Conservation (phyloP, 2,113 vertebrate species). For the Tetrax tetrax region DNA sequence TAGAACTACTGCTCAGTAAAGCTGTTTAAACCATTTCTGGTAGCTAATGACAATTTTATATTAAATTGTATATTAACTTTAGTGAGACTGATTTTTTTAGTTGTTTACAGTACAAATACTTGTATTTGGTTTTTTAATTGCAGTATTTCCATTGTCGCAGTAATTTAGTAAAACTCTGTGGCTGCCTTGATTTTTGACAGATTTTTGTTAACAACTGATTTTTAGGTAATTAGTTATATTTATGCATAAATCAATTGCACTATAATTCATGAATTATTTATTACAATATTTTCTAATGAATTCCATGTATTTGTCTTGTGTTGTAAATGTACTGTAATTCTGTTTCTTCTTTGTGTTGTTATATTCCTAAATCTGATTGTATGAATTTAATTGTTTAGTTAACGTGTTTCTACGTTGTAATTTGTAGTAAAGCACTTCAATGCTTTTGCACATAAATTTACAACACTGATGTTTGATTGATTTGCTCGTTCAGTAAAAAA, state of each 20-base stretch:
- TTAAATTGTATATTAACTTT: conserved; percentile 88
- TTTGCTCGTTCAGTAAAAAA: conserved; percentile 84
- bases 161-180: conserved; percentile 87
- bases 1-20: conserved; percentile 87
- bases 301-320: conserved; percentile 89
- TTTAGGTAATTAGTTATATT: conserved; percentile 91
- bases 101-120: conserved; percentile 88
- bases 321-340: conserved; percentile 91
- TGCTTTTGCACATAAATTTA: conserved; percentile 91
- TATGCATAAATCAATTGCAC: conserved; percentile 99
- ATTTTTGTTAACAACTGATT: conserved; percentile 87
- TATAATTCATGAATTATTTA: conserved; percentile 93
- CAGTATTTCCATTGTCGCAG: conserved; percentile 87
- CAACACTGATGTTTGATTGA: conserved; percentile 84
- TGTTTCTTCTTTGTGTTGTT: conserved; percentile 89
- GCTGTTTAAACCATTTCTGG: conserved; percentile 88
- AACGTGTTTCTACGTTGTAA: conserved; percentile 89
- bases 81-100: conserved; percentile 86
- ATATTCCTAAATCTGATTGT: conserved; percentile 88
- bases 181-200: conserved; percentile 89
- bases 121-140: conserved; percentile 87
- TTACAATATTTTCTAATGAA: conserved; percentile 90
- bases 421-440: conserved; percentile 95
- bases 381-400: conserved; percentile 89
- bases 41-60: conserved; percentile 90